Base-by-base conservation (phyloP, 2,797 vertebrate genomes). In the Channallabes apus region DNA sequence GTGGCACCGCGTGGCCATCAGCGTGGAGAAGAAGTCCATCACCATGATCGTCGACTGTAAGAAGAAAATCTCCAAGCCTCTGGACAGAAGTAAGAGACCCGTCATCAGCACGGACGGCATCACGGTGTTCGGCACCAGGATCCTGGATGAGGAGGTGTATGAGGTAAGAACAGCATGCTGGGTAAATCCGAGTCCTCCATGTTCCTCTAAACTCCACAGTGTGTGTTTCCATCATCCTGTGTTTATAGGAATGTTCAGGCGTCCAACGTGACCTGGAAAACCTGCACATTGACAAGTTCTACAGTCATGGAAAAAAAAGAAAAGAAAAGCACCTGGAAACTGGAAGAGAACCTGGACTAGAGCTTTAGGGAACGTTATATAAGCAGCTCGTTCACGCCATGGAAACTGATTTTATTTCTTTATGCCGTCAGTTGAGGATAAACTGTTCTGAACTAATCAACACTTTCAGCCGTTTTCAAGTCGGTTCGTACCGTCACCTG, bases 1-100 rank as follows among this genome's bases (percentile, higher is more conserved):
- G 92, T 99, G 98, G 98, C 98, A 99, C 90, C 96, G 98, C 54
- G 96, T 99, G 7, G 98, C 97, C 35, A 96, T 99, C 90, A 99
- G 98, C 1, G 96, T 99, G 88, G 97, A 99, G 91, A 97, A 97
- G 94, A 98, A 98, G 91, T 97, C 91, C 0, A 96, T 98, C 91
- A 99, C 97, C 71, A 97, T 99, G 94, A 96, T 99, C 88, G 95
- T 99, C 88, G 98, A 99, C 91, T 99, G 98, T 94, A 99, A 97
- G 90, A 98, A 97, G 94, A 99, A 97, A 93, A 85, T 96, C 81
- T 96, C 95, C 84, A 96, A 95, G 90, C 94, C 96, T 3, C 96
- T 99, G 0, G 92, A 87, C 72, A 96, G 98, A 93, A 96, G 96
- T 75, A 94, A 97, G 90, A 94, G 90, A 86, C 91, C 97, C 0